These are phyloP conservation scores for Papilio aristodemus DNA, from an alignment of 1,140 invertebrate species.

Conservation along the genomic window DNA sequence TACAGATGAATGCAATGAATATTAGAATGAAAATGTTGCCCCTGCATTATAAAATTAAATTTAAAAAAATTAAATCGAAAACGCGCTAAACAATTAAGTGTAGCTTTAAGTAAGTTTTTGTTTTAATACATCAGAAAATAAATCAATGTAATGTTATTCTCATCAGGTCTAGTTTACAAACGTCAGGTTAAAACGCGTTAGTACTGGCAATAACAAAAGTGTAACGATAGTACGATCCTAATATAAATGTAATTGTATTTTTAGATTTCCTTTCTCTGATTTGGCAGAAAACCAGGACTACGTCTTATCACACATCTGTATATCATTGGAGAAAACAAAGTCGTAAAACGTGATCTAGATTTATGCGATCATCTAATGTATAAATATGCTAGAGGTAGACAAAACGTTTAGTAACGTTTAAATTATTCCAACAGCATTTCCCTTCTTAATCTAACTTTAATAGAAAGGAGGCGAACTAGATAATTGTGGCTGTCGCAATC, in stretches of 20 bases:
- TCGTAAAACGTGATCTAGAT: constrained; percentile 48
- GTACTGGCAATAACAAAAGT: not conserved
- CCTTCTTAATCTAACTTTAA: constrained; percentile 29
- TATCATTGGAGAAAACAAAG: constrained; percentile 39
- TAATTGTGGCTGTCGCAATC: constrained; percentile 10
- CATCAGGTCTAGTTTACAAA: not conserved
- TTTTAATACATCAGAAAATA: not conserved
- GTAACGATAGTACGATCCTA: not conserved
- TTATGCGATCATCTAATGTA: constrained; percentile 35
- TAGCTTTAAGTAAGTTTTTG: not conserved
- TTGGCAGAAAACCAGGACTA: constrained; percentile 38
- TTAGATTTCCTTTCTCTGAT: constrained; percentile 35
- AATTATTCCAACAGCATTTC: constrained; percentile 27
- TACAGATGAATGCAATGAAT: not conserved
- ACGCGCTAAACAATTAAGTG: not conserved
- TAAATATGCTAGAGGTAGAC: constrained; percentile 9
- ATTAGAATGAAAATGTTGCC: not conserved
- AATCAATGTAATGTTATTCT: not conserved
- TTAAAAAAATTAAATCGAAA: not conserved
- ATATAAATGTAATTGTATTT: constrained; percentile 5
- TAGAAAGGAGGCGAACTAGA: constrained; percentile 28
- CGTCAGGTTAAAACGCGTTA: constrained; percentile 1
- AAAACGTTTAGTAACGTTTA: constrained; percentile 30
- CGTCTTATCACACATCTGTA: constrained; percentile 36
- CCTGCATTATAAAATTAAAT: not conserved